Evolutionary conservation across 2,888 invertebrate species (phyloP).

Genomic region (Coleophora flavipennella): DNA sequence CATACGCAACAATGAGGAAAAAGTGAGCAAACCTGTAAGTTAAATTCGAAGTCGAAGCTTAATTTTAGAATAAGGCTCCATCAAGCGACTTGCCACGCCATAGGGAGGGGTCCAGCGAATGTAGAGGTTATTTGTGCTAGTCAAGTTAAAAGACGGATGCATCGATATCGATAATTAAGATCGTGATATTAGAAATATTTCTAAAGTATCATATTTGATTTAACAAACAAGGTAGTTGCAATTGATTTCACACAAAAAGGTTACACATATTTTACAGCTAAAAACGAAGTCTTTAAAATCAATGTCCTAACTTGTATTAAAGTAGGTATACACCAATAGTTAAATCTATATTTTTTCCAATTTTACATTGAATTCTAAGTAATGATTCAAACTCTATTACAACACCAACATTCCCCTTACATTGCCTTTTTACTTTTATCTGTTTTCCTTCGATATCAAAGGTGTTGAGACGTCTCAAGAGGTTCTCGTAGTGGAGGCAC

Average conservation of each 20-base stretch:
- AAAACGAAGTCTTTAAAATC: too few relatives aligned
- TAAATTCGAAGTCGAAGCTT: too few relatives aligned
- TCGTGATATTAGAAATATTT: neutral
- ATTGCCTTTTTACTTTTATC: neutral
- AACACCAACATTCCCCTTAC: neutral
- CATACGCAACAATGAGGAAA: too few relatives aligned
- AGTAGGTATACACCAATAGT: too few relatives aligned
- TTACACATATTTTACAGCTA: too few relatives aligned
- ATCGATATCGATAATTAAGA: neutral
- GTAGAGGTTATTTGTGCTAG: neutral
- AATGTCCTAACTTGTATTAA: too few relatives aligned
- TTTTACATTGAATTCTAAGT: neutral
- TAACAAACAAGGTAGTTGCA: too few relatives aligned
- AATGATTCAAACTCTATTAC: neutral
- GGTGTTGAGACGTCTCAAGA: neutral
- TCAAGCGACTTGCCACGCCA: neutral
- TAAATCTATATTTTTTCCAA: neutral
- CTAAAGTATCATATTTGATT: too few relatives aligned
- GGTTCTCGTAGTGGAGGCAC: conserved; percentile 12
- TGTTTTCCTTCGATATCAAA: conserved; percentile 1
- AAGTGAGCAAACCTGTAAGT: too few relatives aligned
- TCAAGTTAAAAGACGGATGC: neutral
- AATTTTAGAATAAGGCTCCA: neutral
- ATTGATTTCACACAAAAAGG: too few relatives aligned
- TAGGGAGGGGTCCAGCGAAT: neutral